A percentile compares a stretch with the other conserved stretches of the same genome.
Evolutionary conservation across 2,888 invertebrate genomes (phyloP).

Genomic region (Chrysina gloriosa): DNA sequence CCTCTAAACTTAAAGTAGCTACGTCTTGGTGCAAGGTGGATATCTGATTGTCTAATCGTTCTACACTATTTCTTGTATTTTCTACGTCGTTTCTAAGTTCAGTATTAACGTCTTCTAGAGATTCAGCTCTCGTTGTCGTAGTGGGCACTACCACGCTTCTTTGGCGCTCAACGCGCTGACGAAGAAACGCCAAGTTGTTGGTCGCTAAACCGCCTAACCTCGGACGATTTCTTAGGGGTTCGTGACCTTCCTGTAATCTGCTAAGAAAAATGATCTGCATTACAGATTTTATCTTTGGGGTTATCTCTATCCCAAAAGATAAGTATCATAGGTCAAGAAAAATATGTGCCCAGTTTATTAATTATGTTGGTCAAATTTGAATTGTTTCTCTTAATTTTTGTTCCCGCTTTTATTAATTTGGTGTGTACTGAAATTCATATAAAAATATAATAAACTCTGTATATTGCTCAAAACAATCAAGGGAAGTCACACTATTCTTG

Average conservation of each 20-base stretch:
- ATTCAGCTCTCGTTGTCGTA: conserved; percentile 68
- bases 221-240: conserved; percentile 51
- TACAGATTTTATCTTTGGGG: too few relatives aligned
- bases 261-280: too few relatives aligned
- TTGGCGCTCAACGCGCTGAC: conserved; percentile 77
- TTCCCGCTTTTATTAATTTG: too few relatives aligned
- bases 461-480: too few relatives aligned
- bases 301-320: too few relatives aligned
- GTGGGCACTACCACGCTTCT: conserved; percentile 70
- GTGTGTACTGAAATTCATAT: too few relatives aligned
- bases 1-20: conserved; percentile 85
- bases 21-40: conserved; percentile 87
- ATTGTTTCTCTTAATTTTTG: too few relatives aligned
- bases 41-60: conserved; percentile 84
- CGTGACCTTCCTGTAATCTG: conserved; percentile 61
- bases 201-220: conserved; percentile 62
- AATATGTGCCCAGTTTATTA: too few relatives aligned
- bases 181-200: conserved; percentile 66
- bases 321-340: too few relatives aligned
- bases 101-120: conserved; percentile 72
- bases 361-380: too few relatives aligned
- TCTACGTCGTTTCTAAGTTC: conserved; percentile 64
- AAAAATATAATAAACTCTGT: too few relatives aligned
- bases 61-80: conserved; percentile 67
- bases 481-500: too few relatives aligned